Percentiles rank a stretch among this genome's conserved stretches.
These are phyloP conservation scores for Erebia ligea DNA, from an alignment of 2,888 invertebrate genomes.

Conservation along the genomic window DNA sequence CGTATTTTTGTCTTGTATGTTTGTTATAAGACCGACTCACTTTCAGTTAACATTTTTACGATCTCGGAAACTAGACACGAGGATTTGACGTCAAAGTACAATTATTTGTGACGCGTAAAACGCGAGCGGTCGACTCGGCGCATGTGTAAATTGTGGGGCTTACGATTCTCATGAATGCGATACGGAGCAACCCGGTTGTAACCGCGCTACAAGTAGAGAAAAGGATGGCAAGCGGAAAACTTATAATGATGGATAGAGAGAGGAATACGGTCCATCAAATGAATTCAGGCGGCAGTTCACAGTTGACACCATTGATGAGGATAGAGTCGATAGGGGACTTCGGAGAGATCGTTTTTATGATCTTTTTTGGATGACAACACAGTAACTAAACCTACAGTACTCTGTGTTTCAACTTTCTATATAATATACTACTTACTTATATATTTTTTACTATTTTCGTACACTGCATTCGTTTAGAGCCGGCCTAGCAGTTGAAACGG, in stretches of 20 bases:
- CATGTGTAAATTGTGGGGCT: constrained; percentile 55
- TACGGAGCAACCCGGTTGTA: constrained; percentile 36
- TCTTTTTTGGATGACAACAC: neutral
- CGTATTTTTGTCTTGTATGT: constrained; percentile 52
- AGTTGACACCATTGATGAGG: constrained; percentile 22
- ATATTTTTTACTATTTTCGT: no score
- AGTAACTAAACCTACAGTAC: neutral
- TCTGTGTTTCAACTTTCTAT: no score
- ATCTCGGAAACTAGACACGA: constrained; percentile 65
- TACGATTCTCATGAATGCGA: constrained; percentile 38
- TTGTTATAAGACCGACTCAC: constrained; percentile 71
- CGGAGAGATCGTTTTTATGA: neutral
- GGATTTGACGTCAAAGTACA: constrained; percentile 58
- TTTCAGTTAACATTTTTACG: constrained; percentile 73
- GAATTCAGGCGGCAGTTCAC: constrained; percentile 31
- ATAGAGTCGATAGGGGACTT: constrained; percentile 19
- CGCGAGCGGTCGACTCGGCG: constrained; percentile 60
- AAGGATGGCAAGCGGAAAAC: constrained; percentile 25
- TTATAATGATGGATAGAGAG: constrained; percentile 35
- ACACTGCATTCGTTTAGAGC: neutral
- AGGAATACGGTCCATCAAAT: constrained; percentile 7
- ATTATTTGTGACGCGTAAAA: constrained; percentile 49
- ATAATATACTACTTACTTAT: no score
- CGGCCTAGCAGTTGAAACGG: neutral
- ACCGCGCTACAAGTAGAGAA: constrained; percentile 34